Conservation (phyloP, 2,113 vertebrate genomes). For the Dromas ardeola region DNA sequence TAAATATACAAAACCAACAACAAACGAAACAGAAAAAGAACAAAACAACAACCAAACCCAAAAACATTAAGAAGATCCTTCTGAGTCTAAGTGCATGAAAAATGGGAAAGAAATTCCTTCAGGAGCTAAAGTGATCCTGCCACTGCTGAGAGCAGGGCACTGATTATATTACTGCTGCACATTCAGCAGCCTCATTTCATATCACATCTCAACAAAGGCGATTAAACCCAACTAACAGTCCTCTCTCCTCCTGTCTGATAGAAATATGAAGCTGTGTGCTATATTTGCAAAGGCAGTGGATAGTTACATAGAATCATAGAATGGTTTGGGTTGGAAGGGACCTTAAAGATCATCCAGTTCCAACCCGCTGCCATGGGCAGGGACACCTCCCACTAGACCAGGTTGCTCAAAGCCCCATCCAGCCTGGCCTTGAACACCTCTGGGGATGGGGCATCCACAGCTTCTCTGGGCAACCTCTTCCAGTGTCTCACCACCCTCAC, state of each 20-base stretch:
- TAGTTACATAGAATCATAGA: background rate
- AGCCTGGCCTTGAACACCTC: background rate
- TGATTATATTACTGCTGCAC: background rate
- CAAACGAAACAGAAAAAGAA: background rate
- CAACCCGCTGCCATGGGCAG: background rate
- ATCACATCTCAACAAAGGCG: background rate
- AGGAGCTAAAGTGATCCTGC: background rate
- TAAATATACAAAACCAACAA: background rate
- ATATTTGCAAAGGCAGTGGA: background rate
- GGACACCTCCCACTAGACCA: background rate
- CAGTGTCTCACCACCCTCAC: background rate
- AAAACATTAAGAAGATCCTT: background rate
- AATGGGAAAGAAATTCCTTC: background rate
- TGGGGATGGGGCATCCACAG: background rate
- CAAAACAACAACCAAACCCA: background rate
- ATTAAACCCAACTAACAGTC: background rate
- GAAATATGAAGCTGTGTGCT: background rate
- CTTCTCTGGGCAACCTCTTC: background rate
- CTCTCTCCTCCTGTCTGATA: background rate
- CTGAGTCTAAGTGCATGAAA: background rate
- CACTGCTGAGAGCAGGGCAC: background rate
- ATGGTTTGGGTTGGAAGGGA: background rate
- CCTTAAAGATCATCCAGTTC: background rate
- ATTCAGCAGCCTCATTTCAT: background rate
- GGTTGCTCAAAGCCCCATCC: background rate